A percentile compares a stretch with the other conserved stretches of the same genome.
Evolutionary conservation across 1,140 invertebrate species (phyloP).

Genomic region (Triops longicaudatus): DNA sequence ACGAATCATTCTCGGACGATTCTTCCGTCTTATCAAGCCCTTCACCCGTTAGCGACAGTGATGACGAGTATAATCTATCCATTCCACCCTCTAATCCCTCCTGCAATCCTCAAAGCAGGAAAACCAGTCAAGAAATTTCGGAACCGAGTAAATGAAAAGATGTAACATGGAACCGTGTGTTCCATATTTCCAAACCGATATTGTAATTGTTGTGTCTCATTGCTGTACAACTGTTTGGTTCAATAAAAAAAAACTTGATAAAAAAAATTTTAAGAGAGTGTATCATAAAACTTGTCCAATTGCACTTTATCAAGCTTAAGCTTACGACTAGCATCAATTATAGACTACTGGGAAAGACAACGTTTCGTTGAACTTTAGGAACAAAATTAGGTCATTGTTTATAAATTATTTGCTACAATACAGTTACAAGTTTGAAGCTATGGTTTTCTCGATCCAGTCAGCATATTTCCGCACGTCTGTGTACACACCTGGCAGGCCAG

Average conservation of each 20-base stretch:
- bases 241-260: too few species aligned
- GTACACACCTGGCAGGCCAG: conserved; percentile 36
- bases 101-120: background rate
- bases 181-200: too few species aligned
- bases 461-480: conserved; percentile 35
- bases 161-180: background rate
- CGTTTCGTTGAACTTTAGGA: too few species aligned
- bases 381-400: too few species aligned
- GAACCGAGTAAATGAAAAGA: background rate
- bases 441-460: conserved; percentile 35
- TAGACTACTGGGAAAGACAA: too few species aligned
- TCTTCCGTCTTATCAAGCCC: conserved; percentile 24
- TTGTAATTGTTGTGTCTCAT: too few species aligned
- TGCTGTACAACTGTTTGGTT: too few species aligned
- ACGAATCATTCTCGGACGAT: conserved; percentile 16
- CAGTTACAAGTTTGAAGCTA: conserved; percentile 18
- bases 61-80: conserved; percentile 19
- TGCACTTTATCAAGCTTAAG: too few species aligned
- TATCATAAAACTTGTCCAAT: too few species aligned
- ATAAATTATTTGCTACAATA: too few species aligned
- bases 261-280: too few species aligned
- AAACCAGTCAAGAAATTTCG: conserved; percentile 14
- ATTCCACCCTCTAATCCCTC: background rate
- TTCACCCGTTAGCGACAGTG: conserved; percentile 25
- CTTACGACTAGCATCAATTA: too few species aligned